Conservation (phyloP, 2,888 invertebrate species). For the Stenotaenia linearis region DNA sequence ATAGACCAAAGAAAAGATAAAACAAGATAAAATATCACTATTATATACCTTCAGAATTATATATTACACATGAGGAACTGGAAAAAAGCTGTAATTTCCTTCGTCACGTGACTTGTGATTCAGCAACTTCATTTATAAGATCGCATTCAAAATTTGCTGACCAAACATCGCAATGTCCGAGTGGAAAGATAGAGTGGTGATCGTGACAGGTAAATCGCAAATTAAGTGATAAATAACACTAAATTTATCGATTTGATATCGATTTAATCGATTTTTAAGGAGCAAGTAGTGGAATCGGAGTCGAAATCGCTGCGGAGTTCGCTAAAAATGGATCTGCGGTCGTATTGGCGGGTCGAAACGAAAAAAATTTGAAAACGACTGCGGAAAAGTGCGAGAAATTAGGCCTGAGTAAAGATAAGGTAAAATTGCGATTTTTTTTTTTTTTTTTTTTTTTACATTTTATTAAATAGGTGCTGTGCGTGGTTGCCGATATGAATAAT, state of each 20-base stretch:
- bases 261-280: not conserved
- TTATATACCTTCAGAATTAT: too few species aligned
- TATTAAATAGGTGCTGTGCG: not conserved
- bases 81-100: too few species aligned
- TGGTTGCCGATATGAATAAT: not conserved
- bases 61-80: too few species aligned
- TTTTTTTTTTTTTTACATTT: not conserved
- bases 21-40: too few species aligned
- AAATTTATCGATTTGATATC: too few species aligned
- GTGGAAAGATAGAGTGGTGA: not conserved
- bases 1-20: too few species aligned
- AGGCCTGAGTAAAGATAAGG: not conserved
- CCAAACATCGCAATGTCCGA: not conserved
- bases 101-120: too few species aligned
- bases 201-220: not conserved
- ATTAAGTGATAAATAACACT: too few species aligned
- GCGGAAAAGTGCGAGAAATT: too few species aligned
- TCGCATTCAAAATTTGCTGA: too few species aligned
- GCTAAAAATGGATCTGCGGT: not conserved
- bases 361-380: not conserved
- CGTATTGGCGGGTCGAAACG: not conserved
- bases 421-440: not conserved
- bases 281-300: not conserved
- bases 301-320: not conserved
- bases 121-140: too few species aligned